Evolutionary conservation across 2,888 invertebrate genomes (phyloP).

Genomic region (Gastrophysa polygoni): DNA sequence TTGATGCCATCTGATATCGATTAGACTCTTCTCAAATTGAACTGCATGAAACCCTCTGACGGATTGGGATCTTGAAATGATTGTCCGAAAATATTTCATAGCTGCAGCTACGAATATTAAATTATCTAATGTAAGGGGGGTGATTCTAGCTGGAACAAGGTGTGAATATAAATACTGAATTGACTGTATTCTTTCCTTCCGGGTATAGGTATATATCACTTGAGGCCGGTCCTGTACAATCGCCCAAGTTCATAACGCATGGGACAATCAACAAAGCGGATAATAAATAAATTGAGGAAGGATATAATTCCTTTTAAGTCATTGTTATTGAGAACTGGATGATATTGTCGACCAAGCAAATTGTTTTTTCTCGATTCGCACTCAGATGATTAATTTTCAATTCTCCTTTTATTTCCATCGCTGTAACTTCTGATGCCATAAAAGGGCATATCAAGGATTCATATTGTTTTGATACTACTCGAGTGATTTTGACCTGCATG

Average conservation of each 20-base stretch:
- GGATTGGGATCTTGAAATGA: too few species aligned
- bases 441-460: constrained; percentile 36
- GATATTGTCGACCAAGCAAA: constrained; percentile 28
- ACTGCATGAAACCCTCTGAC: too few species aligned
- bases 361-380: constrained; percentile 38
- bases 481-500: constrained; percentile 8
- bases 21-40: too few species aligned
- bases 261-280: constrained; percentile 25
- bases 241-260: constrained; percentile 21
- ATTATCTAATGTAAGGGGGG: too few species aligned
- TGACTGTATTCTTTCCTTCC: not conserved
- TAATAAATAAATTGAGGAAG: constrained; percentile 40
- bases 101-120: too few species aligned
- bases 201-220: not conserved
- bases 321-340: constrained; percentile 42
- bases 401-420: constrained; percentile 25
- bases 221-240: constrained; percentile 27
- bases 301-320: constrained; percentile 43
- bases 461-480: constrained; percentile 22
- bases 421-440: constrained; percentile 22
- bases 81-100: too few species aligned
- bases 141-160: too few species aligned
- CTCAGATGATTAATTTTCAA: constrained; percentile 34
- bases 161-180: too few species aligned
- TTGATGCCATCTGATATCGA: too few species aligned